Percentiles rank a stretch among this genome's conserved stretches.
phyloP scores from a whole-genome alignment of 2,113 vertebrate genomes.

The Oriolus oriolus region DNA sequence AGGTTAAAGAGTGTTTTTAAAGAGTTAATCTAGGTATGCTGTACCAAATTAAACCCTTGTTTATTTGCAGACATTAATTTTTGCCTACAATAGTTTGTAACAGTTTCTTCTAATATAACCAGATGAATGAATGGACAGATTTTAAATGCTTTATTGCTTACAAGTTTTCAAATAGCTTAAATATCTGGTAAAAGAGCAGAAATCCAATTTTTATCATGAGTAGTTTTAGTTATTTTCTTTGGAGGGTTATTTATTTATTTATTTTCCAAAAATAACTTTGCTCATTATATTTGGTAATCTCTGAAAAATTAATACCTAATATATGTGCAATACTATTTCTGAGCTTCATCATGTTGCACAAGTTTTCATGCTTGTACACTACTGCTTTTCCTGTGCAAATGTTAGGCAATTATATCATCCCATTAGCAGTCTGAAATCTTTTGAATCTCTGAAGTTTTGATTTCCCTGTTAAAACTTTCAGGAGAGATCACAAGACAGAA shows the following conservation, averaged over 20 bases:
- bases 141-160: slow-evolving; percentile 40
- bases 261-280: not conserved
- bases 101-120: not conserved
- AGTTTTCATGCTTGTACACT: not conserved
- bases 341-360: not conserved
- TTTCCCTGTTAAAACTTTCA: not conserved
- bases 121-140: slow-evolving; percentile 43
- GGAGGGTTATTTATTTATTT: not conserved
- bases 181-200: not conserved
- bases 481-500: not conserved
- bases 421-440: not conserved
- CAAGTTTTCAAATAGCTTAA: not conserved
- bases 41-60: not conserved
- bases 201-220: not conserved
- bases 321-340: not conserved
- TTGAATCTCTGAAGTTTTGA: not conserved
- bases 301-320: not conserved
- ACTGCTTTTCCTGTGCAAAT: not conserved
- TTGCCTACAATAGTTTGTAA: not conserved
- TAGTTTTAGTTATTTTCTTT: not conserved
- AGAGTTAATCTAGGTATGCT: not conserved
- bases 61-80: not conserved
- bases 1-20: not conserved
- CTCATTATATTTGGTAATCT: not conserved
- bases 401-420: not conserved